Base-by-base conservation (phyloP, 2,888 invertebrate genomes). In the Strigamia maritima region DNA sequence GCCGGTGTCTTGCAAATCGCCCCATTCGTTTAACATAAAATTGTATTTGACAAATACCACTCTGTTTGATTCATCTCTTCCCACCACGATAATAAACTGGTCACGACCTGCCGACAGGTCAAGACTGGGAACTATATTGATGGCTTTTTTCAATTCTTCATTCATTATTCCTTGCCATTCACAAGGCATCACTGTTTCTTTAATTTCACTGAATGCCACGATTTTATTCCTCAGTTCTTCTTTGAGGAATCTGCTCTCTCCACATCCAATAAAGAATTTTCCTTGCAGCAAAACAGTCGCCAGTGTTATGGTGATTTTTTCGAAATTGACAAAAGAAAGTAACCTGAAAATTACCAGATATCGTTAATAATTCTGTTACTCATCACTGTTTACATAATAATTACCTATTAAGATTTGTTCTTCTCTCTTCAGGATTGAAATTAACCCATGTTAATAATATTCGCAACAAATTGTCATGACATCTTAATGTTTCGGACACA, bases 111-210 rank as follows among this genome's bases (percentile, higher is more conserved):
- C 3, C 1, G 70, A 28, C 10, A 70, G 16, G 14, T 70, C 70
- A 26, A 70, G 28, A 70, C 70, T 70, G 26, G 70, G 70, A 0
- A 70, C 70, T 6, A 70, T 70, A n/a, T 28, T 70, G 16, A 70
- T 26, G 12, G 70, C 26, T 28, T 70, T 70, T n/a, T 70, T 70
- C 28, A 70, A 26, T 70, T 70, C 70, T 26, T 70, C 70, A n/a
- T 70, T 70, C 70, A 70, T 70, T n/a, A 70, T 70, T 70, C 70
- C 70, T 28, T 70, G 70, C 70, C 70, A 70, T 70, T 70, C 70
- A n/a, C 70, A 70, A 26, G 70, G 70, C 70, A 70, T 70, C 4
- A 70, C 70, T 14, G 70, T 70, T 28, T 70, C 70, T 70, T 70
- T 70, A 16, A 70, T 70, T 70, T 70, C 70, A 14, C 26, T 70